A percentile compares a stretch with the other conserved stretches of the same genome.
Evolutionary conservation across 2,888 invertebrate genomes (phyloP).

Genomic region (Mythimna lalbum): DNA sequence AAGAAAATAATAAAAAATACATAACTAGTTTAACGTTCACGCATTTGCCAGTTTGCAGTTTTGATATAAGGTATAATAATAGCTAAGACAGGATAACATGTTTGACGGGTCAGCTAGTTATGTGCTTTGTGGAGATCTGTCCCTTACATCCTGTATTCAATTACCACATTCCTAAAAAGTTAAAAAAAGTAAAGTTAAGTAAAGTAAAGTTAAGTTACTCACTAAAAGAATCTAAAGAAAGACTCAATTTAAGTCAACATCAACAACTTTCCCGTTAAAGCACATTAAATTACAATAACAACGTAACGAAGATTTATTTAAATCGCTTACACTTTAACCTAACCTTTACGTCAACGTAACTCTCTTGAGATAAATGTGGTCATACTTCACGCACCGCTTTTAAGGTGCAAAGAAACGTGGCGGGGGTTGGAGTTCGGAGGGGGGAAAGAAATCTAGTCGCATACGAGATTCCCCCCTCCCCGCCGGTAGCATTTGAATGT

Average conservation of each 20-base stretch:
- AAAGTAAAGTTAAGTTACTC: no score
- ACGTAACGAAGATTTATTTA: slow-evolving; percentile 44
- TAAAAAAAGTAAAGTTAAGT: no score
- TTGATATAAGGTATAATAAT: no score
- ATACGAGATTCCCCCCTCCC: slow-evolving; percentile 67
- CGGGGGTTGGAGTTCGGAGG: slow-evolving; percentile 22
- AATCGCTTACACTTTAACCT: slow-evolving; percentile 55
- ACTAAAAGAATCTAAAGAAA: background rate
- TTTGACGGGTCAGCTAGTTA: no score
- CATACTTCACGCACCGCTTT: slow-evolving; percentile 77
- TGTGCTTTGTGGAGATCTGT: no score
- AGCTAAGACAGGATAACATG: no score
- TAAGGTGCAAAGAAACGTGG: slow-evolving; percentile 71
- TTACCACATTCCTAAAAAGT: background rate
- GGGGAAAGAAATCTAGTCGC: slow-evolving; percentile 66
- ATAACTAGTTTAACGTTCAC: no score
- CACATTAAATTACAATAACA: slow-evolving; percentile 50
- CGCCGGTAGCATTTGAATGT: slow-evolving; percentile 84
- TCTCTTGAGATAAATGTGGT: slow-evolving; percentile 74
- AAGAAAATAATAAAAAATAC: no score
- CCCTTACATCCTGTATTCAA: no score
- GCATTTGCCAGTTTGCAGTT: no score
- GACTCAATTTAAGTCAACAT: slow-evolving; percentile 14
- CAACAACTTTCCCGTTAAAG: slow-evolving; percentile 26
- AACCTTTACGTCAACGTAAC: slow-evolving; percentile 62